Base-by-base conservation (phyloP, 2,888 invertebrate genomes). In the Galerucella calmariensis region DNA sequence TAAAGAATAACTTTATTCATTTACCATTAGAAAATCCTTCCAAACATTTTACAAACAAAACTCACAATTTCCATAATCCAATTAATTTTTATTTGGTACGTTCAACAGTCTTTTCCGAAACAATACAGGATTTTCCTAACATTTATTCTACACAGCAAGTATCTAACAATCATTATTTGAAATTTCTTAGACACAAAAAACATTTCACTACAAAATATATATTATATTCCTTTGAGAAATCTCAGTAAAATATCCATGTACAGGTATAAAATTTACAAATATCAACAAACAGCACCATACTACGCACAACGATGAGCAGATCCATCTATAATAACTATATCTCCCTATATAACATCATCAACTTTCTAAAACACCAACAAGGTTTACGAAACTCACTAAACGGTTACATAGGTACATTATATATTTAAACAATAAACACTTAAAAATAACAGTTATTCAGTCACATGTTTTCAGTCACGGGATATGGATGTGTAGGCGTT, bases 181-280 rank as follows among this genome's bases (percentile, higher is more conserved):
- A 46, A 61, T 27, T 27, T n/a, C 12, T 56, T 35, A 48, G 48
- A 48, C 48, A 56, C 10, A 56, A n/a, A 56, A 56, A 51, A 61
- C 16, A 58, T 62, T 9, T 70, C 78, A 74, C 77, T 81, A 82
- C 80, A 85, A 84, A 84, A 84, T 83, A 84, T 59, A 58, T 82
- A 82, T 41, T 1, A 41, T 80, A 79, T 82, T 80, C 77, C 79
- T 79, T 77, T 79, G 75, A 76, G 75, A 69, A 66, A 76, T 78
- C 75, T 76, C 75, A 78, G 79, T 80, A 77, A 70, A 41, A 80
- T 79, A 79, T 79, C 63, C 72, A 81, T 84, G 81, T 84, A 83
- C 83, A 84, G 83, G 83, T 84, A 84, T 83, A 84, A 85, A 84
- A 84, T 83, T 82, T 82, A 83, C 82, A 82, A 83, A 82, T 80